Evolutionary conservation across 2,113 vertebrate species (phyloP).

Genomic region (Vulpes ferrilata): DNA sequence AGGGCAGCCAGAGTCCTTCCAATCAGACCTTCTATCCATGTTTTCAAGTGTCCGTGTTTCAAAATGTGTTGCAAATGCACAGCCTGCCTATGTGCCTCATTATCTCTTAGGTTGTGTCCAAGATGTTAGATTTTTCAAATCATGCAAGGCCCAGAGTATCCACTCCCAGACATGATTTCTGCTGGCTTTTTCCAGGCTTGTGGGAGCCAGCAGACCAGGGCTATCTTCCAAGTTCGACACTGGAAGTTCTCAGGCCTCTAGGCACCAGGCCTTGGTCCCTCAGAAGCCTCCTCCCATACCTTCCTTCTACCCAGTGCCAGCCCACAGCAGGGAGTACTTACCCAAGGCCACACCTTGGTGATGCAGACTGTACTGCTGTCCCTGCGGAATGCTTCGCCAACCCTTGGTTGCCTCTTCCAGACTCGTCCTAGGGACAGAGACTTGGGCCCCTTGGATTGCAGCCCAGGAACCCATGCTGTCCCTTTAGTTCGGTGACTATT

Average conservation of each 20-base stretch:
- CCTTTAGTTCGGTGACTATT: background rate
- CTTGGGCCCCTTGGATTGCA: background rate
- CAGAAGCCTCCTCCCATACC: too few species aligned
- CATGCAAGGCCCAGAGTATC: background rate
- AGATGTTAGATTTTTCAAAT: background rate
- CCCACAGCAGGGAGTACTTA: too few species aligned
- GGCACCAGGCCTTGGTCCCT: background rate
- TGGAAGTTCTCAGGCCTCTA: background rate
- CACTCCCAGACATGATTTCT: background rate
- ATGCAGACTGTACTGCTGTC: background rate
- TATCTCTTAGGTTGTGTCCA: background rate
- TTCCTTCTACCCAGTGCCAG: background rate
- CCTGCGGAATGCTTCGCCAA: fast-evolving
- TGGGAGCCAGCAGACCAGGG: background rate
- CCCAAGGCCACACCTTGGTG: background rate
- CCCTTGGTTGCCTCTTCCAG: background rate
- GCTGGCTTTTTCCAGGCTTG: background rate
- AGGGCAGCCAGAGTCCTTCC: background rate
- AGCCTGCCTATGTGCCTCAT: background rate
- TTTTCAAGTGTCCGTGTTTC: background rate
- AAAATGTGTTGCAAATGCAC: background rate
- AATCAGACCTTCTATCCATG: fast-evolving
- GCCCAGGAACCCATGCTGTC: background rate
- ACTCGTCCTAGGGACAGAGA: background rate
- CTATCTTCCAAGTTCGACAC: background rate